Evolutionary conservation across 2,888 invertebrate species (phyloP).

Genomic region (Diarsia brunnea): DNA sequence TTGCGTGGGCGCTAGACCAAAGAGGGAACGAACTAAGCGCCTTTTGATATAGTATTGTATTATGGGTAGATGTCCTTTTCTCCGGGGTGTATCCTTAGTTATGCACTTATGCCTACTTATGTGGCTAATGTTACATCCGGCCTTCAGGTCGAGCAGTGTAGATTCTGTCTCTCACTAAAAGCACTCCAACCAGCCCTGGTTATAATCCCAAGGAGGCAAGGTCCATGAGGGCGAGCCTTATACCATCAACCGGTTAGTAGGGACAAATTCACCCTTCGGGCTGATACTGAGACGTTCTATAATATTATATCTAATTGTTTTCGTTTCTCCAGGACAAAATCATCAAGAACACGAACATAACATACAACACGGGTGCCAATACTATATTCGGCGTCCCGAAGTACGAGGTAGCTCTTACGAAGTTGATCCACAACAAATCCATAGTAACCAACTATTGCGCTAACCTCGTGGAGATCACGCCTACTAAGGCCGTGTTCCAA

Average conservation of each 20-base stretch:
- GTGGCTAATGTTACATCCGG: too few species aligned
- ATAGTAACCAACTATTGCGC: conserved; percentile 94
- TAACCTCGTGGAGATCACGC: conserved; percentile 94
- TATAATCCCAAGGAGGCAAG: background rate
- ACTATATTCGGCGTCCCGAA: conserved; percentile 97
- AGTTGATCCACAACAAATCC: conserved; percentile 92
- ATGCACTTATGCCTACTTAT: too few species aligned
- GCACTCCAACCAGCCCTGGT: too few species aligned
- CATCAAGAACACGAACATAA: conserved; percentile 93
- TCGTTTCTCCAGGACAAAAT: conserved; percentile 91
- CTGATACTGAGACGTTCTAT: background rate
- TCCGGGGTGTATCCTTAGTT: background rate
- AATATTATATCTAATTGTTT: background rate
- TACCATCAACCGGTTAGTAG: background rate
- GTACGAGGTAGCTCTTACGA: conserved; percentile 95
- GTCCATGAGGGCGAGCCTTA: background rate
- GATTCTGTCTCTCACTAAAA: background rate
- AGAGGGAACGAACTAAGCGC: background rate
- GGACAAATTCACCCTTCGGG: background rate
- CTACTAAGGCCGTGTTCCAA: conserved; percentile 94
- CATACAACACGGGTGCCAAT: conserved; percentile 95
- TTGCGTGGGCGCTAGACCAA: background rate
- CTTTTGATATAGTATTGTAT: too few species aligned
- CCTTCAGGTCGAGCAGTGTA: background rate
- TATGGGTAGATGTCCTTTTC: too few species aligned